A percentile compares a stretch with the other conserved stretches of the same genome.
Evolutionary conservation across 35 echinoderm and acorn worm genomes (phyloP).

Genomic region (Chiridota heheva): DNA sequence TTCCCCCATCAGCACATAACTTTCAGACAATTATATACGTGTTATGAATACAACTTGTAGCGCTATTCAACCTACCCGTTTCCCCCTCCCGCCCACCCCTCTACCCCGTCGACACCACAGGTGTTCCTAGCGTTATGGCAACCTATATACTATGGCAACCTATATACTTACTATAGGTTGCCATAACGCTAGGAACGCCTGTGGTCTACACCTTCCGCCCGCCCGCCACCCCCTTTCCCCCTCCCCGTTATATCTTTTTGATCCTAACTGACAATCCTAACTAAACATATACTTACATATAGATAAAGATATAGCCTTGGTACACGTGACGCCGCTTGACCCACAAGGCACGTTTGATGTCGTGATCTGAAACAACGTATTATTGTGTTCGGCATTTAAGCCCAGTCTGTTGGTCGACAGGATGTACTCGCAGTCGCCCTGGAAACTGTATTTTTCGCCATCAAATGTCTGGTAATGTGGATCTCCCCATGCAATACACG

Average conservation of each 20-base stretch:
- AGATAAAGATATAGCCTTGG: constrained; percentile 70
- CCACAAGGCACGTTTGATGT: constrained; percentile 80
- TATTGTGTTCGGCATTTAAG: not conserved
- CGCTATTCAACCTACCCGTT: too few species aligned
- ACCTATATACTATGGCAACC: not conserved
- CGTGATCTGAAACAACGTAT: constrained; percentile 55
- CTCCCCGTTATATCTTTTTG: too few species aligned
- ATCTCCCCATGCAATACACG: constrained; percentile 77
- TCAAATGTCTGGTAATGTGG: constrained; percentile 91
- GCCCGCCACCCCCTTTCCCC: too few species aligned
- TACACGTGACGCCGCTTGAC: constrained; percentile 73
- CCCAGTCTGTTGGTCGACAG: not conserved
- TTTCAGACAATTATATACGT: too few species aligned
- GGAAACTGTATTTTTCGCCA: constrained; percentile 62
- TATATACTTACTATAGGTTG: not conserved
- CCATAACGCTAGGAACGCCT: not conserved
- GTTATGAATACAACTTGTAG: too few species aligned
- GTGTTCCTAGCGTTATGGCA: too few species aligned
- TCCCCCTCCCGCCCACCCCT: too few species aligned
- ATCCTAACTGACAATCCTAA: too few species aligned
- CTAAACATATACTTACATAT: constrained; percentile 48
- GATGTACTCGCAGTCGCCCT: constrained; percentile 86
- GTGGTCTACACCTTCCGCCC: too few species aligned
- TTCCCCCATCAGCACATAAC: too few species aligned
- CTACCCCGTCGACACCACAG: too few species aligned